Percentiles rank a stretch among this genome's conserved stretches.
Evolutionary conservation across 2,113 vertebrate species (phyloP).

Genomic region (Ellobius talpinus): DNA sequence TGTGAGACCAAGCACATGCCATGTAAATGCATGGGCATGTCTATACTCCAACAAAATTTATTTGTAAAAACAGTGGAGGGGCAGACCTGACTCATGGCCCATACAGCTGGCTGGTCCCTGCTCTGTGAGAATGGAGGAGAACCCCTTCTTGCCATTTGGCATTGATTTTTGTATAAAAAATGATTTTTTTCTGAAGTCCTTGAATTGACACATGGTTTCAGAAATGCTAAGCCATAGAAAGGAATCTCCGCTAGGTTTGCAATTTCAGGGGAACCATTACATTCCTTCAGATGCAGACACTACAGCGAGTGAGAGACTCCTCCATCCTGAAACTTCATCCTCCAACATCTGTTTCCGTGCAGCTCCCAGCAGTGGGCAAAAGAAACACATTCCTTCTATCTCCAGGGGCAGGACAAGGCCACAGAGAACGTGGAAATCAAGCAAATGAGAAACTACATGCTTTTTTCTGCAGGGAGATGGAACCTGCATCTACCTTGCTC

Average conservation of each 20-base stretch:
- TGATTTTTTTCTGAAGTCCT: neutral
- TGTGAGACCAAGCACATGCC: neutral
- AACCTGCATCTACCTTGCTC: neutral
- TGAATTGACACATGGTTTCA: slow-evolving; percentile 49
- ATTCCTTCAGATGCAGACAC: slow-evolving; percentile 18
- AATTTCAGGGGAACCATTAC: slow-evolving; percentile 23
- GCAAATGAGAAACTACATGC: neutral
- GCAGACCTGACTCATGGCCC: neutral
- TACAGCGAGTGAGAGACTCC: neutral
- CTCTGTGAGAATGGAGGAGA: neutral
- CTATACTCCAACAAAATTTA: neutral
- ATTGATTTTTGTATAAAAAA: neutral
- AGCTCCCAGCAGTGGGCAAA: neutral
- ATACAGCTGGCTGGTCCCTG: neutral
- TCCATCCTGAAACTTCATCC: neutral
- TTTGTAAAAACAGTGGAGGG: neutral
- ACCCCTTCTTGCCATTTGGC: neutral
- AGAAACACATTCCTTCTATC: neutral
- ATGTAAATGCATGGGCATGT: neutral
- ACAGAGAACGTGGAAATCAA: neutral
- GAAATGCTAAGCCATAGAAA: slow-evolving; percentile 43
- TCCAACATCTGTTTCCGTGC: slow-evolving; percentile 43
- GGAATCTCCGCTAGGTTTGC: slow-evolving; percentile 39
- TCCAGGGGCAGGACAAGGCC: neutral
- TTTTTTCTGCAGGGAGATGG: neutral